A percentile compares a stretch with the other conserved stretches of the same genome.
These are phyloP conservation scores for Rhea pennata DNA, from an alignment of 2,113 vertebrate species.

Conservation along the genomic window DNA sequence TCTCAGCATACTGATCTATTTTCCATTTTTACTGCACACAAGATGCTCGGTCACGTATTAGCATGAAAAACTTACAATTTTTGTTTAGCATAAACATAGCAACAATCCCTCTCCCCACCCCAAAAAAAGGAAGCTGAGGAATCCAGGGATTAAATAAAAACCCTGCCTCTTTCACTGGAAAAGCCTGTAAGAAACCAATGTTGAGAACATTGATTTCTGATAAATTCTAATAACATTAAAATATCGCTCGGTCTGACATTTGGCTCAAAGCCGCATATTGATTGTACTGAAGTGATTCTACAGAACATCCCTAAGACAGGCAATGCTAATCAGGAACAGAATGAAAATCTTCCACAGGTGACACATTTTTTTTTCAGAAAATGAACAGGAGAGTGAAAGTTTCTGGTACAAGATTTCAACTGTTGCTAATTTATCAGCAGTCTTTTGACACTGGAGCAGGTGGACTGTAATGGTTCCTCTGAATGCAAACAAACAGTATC, in stretches of 20 bases:
- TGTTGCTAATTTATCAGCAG: slow-evolving; percentile 25
- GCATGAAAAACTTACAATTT: background rate
- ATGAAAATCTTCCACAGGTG: background rate
- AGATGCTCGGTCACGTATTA: background rate
- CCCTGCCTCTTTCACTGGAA: background rate
- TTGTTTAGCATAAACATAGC: background rate
- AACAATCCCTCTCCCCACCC: background rate
- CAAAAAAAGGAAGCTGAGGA: background rate
- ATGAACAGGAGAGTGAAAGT: background rate
- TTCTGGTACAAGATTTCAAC: slow-evolving; percentile 11
- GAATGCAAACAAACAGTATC: slow-evolving; percentile 23
- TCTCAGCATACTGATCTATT: background rate
- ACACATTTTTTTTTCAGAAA: slow-evolving; percentile 9
- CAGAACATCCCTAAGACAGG: background rate
- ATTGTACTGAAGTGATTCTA: slow-evolving; percentile 4
- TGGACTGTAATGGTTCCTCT: background rate
- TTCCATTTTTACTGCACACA: background rate
- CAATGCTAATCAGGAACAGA: slow-evolving; percentile 1
- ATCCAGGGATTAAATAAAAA: background rate
- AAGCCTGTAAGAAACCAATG: background rate
- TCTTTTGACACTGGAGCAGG: background rate
- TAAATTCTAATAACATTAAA: background rate
- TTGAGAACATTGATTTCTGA: background rate
- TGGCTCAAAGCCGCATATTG: background rate
- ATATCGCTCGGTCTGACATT: background rate